Evolutionary conservation across 2,888 invertebrate genomes (phyloP).

Genomic region (Drosophila incognita): DNA sequence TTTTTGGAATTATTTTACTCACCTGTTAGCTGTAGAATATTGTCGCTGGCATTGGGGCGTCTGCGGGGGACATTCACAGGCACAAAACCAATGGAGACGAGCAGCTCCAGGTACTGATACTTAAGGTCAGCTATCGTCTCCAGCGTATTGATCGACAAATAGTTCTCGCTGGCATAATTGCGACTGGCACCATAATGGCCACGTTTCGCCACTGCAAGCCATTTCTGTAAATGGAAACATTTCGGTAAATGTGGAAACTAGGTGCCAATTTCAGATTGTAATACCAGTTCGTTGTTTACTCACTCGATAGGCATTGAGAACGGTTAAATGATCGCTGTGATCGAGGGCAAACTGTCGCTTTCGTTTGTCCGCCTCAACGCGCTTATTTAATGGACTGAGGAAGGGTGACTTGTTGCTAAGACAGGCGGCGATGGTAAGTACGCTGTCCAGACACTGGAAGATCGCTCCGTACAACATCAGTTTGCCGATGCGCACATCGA

Average conservation of each 20-base stretch:
- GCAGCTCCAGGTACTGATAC: constrained; percentile 90
- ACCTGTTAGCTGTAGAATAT: constrained; percentile 89
- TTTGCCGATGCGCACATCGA: constrained; percentile 96
- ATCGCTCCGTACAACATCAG: constrained; percentile 96
- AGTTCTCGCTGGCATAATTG: constrained; percentile 93
- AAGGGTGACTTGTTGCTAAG: constrained; percentile 93
- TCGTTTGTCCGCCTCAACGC: constrained; percentile 89
- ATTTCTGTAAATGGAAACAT: constrained; percentile 87
- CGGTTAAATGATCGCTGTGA: constrained; percentile 95
- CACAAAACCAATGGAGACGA: constrained; percentile 92
- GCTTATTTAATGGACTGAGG: constrained; percentile 90
- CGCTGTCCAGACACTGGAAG: constrained; percentile 95
- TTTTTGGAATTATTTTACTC: neutral
- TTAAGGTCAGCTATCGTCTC: constrained; percentile 95
- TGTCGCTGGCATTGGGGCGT: constrained; percentile 86
- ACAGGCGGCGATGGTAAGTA: constrained; percentile 95
- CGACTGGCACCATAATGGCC: constrained; percentile 89
- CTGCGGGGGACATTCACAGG: constrained; percentile 88
- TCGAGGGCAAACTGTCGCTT: constrained; percentile 91
- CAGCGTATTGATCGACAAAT: constrained; percentile 92
- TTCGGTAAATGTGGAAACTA: neutral
- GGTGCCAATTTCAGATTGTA: neutral
- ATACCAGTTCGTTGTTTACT: constrained; percentile 5
- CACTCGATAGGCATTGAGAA: constrained; percentile 93
- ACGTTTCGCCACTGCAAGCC: constrained; percentile 90